Conservation (phyloP, 2,797 vertebrate species). For the Microchirus variegatus region DNA sequence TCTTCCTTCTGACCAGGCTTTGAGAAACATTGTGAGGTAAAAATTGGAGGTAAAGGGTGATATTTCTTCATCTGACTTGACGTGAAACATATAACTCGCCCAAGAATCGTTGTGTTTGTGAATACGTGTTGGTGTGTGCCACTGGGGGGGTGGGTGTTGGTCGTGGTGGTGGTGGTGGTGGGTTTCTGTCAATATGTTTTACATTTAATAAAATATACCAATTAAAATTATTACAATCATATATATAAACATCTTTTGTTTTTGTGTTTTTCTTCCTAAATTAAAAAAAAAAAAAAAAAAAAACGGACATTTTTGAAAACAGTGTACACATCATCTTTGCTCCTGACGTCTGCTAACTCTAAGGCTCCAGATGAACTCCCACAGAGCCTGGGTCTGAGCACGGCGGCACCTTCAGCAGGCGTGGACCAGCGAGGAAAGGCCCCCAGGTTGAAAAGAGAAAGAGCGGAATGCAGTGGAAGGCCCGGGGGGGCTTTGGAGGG, state of each 20-base stretch:
- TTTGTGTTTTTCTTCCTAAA: conserved; percentile 74
- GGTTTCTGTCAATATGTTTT: conserved; percentile 73
- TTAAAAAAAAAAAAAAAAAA: conserved; percentile 61
- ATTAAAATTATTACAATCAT: conserved; percentile 81
- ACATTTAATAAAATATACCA: conserved; percentile 83
- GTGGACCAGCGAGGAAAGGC: conserved; percentile 70
- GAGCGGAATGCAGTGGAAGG: conserved; percentile 79
- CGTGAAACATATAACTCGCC: conserved; percentile 66
- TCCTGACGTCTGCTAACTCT: conserved; percentile 54
- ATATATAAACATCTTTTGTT: conserved; percentile 81
- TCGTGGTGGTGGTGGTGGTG: background rate
- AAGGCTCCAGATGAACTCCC: conserved; percentile 67
- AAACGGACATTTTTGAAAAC: conserved; percentile 75
- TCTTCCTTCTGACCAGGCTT: conserved; percentile 34
- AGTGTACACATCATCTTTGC: conserved; percentile 78
- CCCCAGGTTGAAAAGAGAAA: conserved; percentile 74
- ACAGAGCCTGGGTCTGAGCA: conserved; percentile 64
- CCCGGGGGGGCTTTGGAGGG: conserved; percentile 57
- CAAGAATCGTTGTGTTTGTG: conserved; percentile 63
- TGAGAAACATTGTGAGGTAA: conserved; percentile 79
- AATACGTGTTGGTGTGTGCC: conserved; percentile 65
- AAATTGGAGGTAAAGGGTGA: conserved; percentile 82
- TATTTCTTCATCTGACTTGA: conserved; percentile 71
- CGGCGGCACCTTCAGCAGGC: conserved; percentile 62
- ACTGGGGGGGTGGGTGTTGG: conserved; percentile 31